A percentile compares a stretch with the other conserved stretches of the same genome.
phyloP scores from a whole-genome alignment of 2,113 vertebrate genomes.

The Lamprotornis superbus region DNA sequence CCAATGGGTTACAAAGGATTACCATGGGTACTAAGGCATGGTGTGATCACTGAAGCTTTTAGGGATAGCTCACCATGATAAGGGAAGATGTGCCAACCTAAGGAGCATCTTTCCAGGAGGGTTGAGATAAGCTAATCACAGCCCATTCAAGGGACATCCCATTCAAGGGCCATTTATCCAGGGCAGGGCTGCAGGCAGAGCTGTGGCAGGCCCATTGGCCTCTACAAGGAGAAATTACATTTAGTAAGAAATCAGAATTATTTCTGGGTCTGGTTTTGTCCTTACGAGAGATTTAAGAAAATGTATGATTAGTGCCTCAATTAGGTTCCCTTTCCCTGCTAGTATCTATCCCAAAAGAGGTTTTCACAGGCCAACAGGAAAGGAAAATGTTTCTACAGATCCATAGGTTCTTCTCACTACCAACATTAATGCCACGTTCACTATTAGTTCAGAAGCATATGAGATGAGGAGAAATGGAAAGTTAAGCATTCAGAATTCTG shows the following conservation, averaged over 20 bases:
- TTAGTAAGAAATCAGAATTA: background rate
- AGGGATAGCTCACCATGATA: no score
- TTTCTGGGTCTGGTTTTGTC: background rate
- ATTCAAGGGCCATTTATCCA: no score
- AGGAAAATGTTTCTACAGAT: background rate
- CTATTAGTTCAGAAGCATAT: background rate
- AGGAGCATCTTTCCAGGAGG: no score
- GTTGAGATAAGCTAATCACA: no score
- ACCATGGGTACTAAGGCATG: no score
- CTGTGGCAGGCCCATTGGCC: no score
- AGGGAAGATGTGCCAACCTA: no score
- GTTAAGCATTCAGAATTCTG: background rate
- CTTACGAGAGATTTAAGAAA: background rate
- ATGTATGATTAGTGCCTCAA: background rate
- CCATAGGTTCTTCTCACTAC: background rate
- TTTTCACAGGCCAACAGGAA: background rate
- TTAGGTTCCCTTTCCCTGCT: background rate
- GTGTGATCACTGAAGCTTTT: no score
- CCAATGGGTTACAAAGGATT: no score
- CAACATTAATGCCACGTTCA: background rate
- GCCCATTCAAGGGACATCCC: no score
- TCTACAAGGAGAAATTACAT: background rate
- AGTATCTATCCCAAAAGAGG: background rate
- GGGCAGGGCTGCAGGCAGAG: no score
- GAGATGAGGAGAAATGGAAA: background rate